Conservation (phyloP, 35 echinoderm and acorn worm genomes). For the Amphiura filiformis region DNA sequence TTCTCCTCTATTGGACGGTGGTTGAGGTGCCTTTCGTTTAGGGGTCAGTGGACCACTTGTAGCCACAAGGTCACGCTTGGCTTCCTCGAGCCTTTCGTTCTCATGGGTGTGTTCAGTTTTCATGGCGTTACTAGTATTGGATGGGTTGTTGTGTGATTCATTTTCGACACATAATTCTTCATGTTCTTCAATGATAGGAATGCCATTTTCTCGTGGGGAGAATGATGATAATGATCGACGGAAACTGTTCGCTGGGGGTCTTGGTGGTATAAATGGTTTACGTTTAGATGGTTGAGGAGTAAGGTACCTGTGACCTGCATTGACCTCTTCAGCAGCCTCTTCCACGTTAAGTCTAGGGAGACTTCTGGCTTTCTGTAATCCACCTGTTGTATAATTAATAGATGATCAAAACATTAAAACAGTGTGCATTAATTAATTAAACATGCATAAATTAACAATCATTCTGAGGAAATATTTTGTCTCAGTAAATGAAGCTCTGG, state of each 20-base stretch:
- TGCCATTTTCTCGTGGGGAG: not conserved
- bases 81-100: not conserved
- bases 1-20: not conserved
- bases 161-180: not conserved
- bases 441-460: no score
- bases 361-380: not conserved
- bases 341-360: not conserved
- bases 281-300: constrained; percentile 38
- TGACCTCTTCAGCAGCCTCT: not conserved
- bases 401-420: no score
- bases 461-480: no score
- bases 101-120: not conserved
- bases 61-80: not conserved
- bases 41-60: not conserved
- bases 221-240: not conserved
- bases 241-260: not conserved
- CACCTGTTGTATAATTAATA: not conserved
- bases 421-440: no score
- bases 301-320: constrained; percentile 32
- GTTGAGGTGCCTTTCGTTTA: not conserved
- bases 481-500: no score
- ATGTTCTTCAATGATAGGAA: not conserved
- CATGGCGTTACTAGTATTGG: not conserved
- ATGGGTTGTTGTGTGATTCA: not conserved
- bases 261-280: constrained; percentile 21